Evolutionary conservation across 1,140 invertebrate genomes (phyloP), one percentile per base, ranked within the genome.

Genomic region (Pararge aegeria): DNA sequence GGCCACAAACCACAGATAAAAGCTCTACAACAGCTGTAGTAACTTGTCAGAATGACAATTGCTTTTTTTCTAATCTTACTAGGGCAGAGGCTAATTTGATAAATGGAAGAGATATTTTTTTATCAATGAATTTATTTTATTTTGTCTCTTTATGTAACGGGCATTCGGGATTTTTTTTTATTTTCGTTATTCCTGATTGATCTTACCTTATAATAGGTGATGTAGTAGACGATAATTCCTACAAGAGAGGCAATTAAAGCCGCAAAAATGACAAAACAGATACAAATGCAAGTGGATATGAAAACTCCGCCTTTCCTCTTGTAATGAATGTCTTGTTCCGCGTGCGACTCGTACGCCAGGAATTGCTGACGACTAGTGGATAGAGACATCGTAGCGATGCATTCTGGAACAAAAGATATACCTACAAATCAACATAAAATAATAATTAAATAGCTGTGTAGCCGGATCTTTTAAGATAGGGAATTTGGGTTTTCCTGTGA

Each of bases 361-460:
- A 90, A 90, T 60, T 90, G 88, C 54, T 90, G 87, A n/a, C 89
- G 81, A 62, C 86, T 90, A 19, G 70, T 87, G 6, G 86, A 88
- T 42, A 89, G 66, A 44, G 82, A 79, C 87, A 90, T 90, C 4
- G 42, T 70, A 49, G 16, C 59, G 27, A 61, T 44, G 76, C 68
- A 79, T 81, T 72, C 81, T 83, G 69, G 54, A 81, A 80, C 24
- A 48, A 21, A n/a, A 18, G 24, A 5, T 44, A 44, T 10, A 18
- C n/a, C n/a, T n/a, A n/a, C n/a, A n/a, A n/a, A n/a, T n/a, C n/a
- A n/a, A n/a, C n/a, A n/a, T n/a, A n/a, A n/a, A n/a, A n/a, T n/a
- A n/a, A n/a, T n/a, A n/a, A n/a, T n/a, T n/a, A n/a, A n/a, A n/a
- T n/a, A n/a, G n/a, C n/a, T n/a, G n/a, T n/a, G n/a, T n/a, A n/a